Base-by-base conservation (phyloP, 2,113 vertebrate species). In the Ciconia boyciana region DNA sequence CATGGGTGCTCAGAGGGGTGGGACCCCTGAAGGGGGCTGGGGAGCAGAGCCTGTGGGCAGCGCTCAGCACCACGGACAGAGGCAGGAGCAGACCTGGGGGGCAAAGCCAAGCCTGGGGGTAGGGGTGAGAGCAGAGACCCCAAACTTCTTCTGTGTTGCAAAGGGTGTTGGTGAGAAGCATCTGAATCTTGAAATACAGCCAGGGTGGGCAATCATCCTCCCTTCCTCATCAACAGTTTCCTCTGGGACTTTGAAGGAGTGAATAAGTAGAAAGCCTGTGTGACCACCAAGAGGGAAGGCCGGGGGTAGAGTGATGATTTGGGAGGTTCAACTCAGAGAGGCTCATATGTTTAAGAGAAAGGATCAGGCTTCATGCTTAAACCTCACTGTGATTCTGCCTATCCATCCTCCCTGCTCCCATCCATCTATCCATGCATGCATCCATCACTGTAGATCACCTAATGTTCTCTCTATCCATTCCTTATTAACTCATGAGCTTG, bases 1-100 rank as follows among this genome's bases (percentile, higher is more conserved):
- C 6, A 6, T 11, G 51, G 21, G 15, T 5, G 5, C 15, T 76
- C 28, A 36, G n/a, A 34, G 51, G 17, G 25, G 10, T 62, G 25
- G 7, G 25, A 61, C 14, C 14, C 29, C 16, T 6, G 2, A 3
- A 2, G 19, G 11, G 11, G 11, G 2, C 4, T 19, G 25, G 18
- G 39, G n/a, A 44, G 5, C 0, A 1, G 46, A 46, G 18, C 20
- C 20, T 11, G 8, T 0, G 5, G n/a, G 28, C 55, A 55, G 39
- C 0, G 6, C 81, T 92, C 94, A 94, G 92, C 81, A 89, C 85
- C 94, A 79, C 20, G 80, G 84, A 94, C 76, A 92, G 94, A 89
- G 85, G 44, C 65, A 82, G 80, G 43, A 68, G 15, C 5, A 25
- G 54, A 18, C 25, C 13, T 4, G 0, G 3, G 51, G 46, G 32